phyloP scores from a whole-genome alignment of 2,113 vertebrate genomes.

The Xiphophorus maculatus region DNA sequence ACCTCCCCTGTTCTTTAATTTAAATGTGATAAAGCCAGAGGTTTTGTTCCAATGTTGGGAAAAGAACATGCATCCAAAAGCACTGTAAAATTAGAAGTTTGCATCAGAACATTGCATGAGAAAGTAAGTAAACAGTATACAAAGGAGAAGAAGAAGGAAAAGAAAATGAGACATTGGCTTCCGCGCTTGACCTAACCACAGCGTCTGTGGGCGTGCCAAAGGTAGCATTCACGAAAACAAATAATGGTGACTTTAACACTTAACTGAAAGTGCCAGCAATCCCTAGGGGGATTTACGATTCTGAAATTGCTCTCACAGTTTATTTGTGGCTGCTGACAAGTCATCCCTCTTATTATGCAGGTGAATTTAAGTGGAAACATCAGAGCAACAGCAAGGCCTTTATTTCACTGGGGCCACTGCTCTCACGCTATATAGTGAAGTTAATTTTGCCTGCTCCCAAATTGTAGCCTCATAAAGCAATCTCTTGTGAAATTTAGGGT shows the following conservation, averaged over 20 bases:
- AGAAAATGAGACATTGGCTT: constrained; percentile 58
- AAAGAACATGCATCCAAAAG: constrained; percentile 21
- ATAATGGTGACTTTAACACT: constrained; percentile 74
- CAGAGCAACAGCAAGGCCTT: constrained; percentile 46
- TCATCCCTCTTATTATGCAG: constrained; percentile 72
- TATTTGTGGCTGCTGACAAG: constrained; percentile 66
- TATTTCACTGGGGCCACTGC: constrained; percentile 52
- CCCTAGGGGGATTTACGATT: constrained; percentile 65
- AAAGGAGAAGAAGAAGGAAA: constrained; percentile 1
- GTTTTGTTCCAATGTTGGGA: constrained; percentile 33
- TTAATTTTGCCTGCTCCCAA: constrained; percentile 18
- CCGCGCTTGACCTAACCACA: constrained; percentile 63
- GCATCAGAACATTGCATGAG: constrained; percentile 46
- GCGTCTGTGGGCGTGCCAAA: constrained; percentile 64
- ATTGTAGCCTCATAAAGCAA: constrained; percentile 1
- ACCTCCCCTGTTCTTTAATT: neutral
- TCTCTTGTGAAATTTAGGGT: constrained; percentile 3
- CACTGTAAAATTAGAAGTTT: constrained; percentile 35
- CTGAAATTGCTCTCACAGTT: constrained; percentile 67
- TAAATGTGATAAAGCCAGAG: too few species aligned
- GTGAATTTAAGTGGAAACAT: constrained; percentile 74
- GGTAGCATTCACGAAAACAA: constrained; percentile 71
- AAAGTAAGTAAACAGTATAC: constrained; percentile 57
- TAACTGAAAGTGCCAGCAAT: constrained; percentile 69
- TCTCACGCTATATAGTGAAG: constrained; percentile 69